Percentiles rank a stretch among this genome's conserved stretches.
Conservation (phyloP, 2,113 vertebrate species). For the Pelmatolapia mariae region DNA sequence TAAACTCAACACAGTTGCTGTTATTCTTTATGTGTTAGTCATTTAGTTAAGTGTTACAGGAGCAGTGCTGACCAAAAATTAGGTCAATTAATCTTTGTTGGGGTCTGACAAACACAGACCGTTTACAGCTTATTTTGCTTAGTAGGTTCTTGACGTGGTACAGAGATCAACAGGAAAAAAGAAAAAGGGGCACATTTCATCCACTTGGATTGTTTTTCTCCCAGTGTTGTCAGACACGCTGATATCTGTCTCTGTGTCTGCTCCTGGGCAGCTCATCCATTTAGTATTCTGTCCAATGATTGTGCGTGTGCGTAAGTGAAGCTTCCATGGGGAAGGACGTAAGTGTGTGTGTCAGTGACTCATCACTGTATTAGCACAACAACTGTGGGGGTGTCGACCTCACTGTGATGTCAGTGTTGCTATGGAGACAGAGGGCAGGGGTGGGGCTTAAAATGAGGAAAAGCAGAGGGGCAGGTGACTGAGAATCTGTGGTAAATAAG, state of each 20-base stretch:
- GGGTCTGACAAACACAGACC: background rate
- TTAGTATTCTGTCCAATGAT: constrained; percentile 40
- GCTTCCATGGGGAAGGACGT: constrained; percentile 59
- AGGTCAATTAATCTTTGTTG: background rate
- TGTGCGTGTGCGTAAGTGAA: constrained; percentile 38
- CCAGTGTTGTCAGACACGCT: background rate
- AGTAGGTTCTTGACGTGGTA: background rate
- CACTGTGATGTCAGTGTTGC: constrained; percentile 78
- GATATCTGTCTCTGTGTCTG: background rate
- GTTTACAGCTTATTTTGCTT: background rate
- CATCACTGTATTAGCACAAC: constrained; percentile 69
- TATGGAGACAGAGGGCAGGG: constrained; percentile 61
- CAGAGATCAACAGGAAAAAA: background rate
- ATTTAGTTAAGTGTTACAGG: background rate
- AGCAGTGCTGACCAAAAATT: background rate
- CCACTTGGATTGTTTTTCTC: background rate
- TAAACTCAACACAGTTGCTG: background rate
- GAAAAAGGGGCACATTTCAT: background rate
- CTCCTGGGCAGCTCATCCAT: background rate
- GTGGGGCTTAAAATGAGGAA: constrained; percentile 47
- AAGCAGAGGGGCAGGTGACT: constrained; percentile 45
- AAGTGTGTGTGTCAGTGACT: constrained; percentile 71
- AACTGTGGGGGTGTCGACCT: constrained; percentile 73
- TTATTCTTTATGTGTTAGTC: background rate
- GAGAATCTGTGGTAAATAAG: constrained; percentile 3